Percentiles rank a stretch among this genome's conserved stretches.
phyloP scores from a whole-genome alignment of 1,140 invertebrate genomes.

The Eumaeus atala region DNA sequence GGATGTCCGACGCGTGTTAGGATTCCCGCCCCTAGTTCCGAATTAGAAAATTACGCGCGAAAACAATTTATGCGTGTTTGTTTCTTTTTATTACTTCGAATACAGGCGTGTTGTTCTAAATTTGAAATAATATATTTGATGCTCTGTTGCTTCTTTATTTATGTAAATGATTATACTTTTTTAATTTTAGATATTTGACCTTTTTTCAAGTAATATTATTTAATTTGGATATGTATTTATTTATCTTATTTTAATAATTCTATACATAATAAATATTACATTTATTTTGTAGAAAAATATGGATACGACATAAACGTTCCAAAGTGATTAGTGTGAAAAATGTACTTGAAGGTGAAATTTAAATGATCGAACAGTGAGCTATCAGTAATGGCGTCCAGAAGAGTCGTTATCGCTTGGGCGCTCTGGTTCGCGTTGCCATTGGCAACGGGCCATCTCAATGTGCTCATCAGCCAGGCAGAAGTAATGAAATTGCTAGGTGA shows the following conservation, averaged over 20 bases:
- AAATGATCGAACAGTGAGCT: slow-evolving; percentile 52
- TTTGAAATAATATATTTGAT: not conserved
- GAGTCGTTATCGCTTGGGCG: slow-evolving; percentile 54
- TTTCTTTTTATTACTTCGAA: slow-evolving; percentile 16
- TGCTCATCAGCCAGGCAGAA: slow-evolving; percentile 85
- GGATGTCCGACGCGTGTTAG: slow-evolving; percentile 38
- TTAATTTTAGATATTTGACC: not conserved
- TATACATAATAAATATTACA: not conserved
- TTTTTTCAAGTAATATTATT: not conserved
- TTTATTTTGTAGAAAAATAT: slow-evolving; percentile 28
- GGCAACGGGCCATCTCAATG: slow-evolving; percentile 79
- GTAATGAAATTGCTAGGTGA: slow-evolving; percentile 85
- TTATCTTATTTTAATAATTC: too few relatives aligned
- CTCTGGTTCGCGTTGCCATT: slow-evolving; percentile 63
- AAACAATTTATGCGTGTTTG: slow-evolving; percentile 19
- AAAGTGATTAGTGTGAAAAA: slow-evolving; percentile 37
- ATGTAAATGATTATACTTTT: not conserved
- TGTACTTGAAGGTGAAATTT: slow-evolving; percentile 54
- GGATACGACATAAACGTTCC: slow-evolving; percentile 44
- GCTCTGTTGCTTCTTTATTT: not conserved
- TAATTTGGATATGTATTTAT: not conserved
- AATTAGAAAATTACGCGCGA: slow-evolving; percentile 30
- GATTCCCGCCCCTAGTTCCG: slow-evolving; percentile 28
- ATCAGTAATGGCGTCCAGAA: slow-evolving; percentile 50
- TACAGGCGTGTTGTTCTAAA: not conserved